Percentiles rank a stretch among this genome's conserved stretches.
Conservation (phyloP, 1,140 invertebrate genomes). For the Pomacea maculata region DNA sequence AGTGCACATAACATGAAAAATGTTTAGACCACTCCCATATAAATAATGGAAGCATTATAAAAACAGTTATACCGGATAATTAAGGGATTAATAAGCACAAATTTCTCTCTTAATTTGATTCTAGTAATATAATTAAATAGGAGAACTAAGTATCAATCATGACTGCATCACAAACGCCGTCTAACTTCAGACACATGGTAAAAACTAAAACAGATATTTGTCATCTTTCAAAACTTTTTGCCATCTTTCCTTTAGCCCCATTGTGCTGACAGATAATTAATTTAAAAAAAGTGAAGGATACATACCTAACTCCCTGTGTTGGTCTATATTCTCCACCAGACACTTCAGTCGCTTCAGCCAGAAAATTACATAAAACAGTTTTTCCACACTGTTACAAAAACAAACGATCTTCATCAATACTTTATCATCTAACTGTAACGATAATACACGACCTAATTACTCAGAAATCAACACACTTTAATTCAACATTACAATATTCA, state of each 20-base stretch:
- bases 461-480: neutral
- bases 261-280: neutral
- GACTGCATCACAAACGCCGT: neutral
- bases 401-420: neutral
- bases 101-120: too few relatives aligned
- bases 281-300: neutral
- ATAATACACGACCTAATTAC: neutral
- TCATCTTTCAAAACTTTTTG: too few relatives aligned
- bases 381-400: slow-evolving; percentile 72
- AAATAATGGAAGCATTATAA: too few relatives aligned
- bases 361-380: slow-evolving; percentile 73
- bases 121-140: too few relatives aligned
- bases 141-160: neutral
- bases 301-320: slow-evolving; percentile 72
- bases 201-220: neutral
- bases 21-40: too few relatives aligned
- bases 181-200: neutral
- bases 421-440: neutral
- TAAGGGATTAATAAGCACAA: too few relatives aligned
- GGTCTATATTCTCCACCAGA: slow-evolving; percentile 72
- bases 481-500: neutral
- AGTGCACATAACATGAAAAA: neutral
- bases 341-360: slow-evolving; percentile 74
- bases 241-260: too few relatives aligned
- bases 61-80: too few relatives aligned